Evolutionary conservation across 2,113 vertebrate genomes (phyloP).

Genomic region (Lanius collurio): DNA sequence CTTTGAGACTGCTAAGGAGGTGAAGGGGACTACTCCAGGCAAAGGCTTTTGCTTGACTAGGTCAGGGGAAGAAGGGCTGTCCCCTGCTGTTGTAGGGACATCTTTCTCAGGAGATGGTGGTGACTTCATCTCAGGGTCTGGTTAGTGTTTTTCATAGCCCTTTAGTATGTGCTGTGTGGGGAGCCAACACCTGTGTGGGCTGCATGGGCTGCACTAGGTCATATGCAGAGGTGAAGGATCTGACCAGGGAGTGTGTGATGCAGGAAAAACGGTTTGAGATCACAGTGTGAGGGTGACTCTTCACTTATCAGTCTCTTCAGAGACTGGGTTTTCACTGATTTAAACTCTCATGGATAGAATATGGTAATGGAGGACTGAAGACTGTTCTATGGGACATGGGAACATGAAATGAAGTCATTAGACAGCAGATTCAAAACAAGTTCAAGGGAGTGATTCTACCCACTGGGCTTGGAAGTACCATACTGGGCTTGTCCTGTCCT

Average conservation of each 20-base stretch:
- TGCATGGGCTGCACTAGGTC: not conserved
- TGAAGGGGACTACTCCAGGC: not conserved
- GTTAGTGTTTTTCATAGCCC: not conserved
- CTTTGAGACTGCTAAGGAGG: constrained; percentile 93
- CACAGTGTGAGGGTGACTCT: not conserved
- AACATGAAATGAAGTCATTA: not conserved
- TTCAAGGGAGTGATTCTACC: not conserved
- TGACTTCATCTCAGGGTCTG: not conserved
- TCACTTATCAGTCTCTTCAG: not conserved
- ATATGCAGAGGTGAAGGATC: not conserved
- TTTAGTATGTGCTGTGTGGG: not conserved
- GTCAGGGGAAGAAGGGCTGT: not conserved
- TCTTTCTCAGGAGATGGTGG: not conserved
- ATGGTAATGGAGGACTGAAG: not conserved
- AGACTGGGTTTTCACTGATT: not conserved
- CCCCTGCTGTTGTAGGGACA: not conserved
- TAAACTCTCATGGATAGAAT: not conserved
- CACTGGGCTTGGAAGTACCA: not conserved
- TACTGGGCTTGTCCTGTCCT: not conserved
- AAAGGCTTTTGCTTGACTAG: not conserved
- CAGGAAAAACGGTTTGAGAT: not conserved
- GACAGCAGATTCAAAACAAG: not conserved
- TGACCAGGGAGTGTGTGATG: not conserved
- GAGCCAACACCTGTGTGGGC: not conserved
- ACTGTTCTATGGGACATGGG: not conserved